phyloP scores from a whole-genome alignment of 2,113 vertebrate species.

The Pionites leucogaster region DNA sequence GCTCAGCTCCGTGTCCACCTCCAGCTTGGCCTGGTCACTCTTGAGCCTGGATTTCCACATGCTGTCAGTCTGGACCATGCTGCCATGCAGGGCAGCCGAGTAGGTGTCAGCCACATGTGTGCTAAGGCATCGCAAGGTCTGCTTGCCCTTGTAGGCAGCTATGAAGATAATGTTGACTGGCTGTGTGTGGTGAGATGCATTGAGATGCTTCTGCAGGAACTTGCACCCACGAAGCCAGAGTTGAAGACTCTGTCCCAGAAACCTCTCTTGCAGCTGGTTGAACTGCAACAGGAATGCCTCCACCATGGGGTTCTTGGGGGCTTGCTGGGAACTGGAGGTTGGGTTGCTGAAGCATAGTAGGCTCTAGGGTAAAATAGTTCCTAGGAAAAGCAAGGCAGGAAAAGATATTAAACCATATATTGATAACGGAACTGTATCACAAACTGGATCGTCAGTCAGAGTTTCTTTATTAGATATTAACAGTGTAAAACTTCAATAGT shows the following conservation, averaged over 20 bases:
- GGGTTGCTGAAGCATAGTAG: not conserved
- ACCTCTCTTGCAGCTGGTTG: constrained; percentile 70
- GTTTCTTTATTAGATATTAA: not conserved
- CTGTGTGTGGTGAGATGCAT: constrained; percentile 70
- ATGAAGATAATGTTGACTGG: constrained; percentile 88
- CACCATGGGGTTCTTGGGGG: constrained; percentile 34
- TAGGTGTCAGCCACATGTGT: constrained; percentile 76
- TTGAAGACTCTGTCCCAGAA: constrained; percentile 81
- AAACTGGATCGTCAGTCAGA: not conserved
- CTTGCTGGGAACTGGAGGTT: constrained; percentile 10
- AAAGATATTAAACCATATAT: not conserved
- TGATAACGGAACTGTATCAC: not conserved
- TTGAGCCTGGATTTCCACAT: constrained; percentile 61
- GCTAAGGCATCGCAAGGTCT: constrained; percentile 87
- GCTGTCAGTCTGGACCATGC: constrained; percentile 78
- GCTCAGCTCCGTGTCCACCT: constrained; percentile 82
- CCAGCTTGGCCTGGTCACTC: constrained; percentile 84
- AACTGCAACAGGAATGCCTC: constrained; percentile 75
- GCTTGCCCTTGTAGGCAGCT: constrained; percentile 73
- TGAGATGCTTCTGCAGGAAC: constrained; percentile 86
- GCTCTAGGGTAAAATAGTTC: not conserved
- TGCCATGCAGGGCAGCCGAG: constrained; percentile 70
- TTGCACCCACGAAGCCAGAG: constrained; percentile 84
- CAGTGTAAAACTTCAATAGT: not conserved
- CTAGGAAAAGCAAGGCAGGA: not conserved